Conservation (phyloP, 2,888 invertebrate species). For the Chaitophorus viminalis region DNA sequence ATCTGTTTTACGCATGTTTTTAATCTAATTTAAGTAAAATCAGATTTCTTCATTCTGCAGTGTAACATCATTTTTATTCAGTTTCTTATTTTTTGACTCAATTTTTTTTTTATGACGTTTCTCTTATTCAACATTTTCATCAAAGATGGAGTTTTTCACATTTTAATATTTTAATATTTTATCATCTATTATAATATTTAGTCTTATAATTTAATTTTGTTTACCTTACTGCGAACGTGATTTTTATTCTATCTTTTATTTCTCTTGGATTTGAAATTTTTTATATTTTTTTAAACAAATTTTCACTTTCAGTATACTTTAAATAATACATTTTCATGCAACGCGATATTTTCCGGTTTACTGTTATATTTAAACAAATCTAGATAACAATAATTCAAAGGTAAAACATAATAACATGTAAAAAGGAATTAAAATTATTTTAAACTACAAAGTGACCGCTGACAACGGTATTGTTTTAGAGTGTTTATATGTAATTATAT, state of each 20-base stretch:
- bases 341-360: neutral
- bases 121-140: neutral
- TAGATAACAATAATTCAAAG: neutral
- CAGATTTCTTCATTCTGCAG: neutral
- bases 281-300: conserved; percentile 17
- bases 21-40: neutral
- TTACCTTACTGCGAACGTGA: neutral
- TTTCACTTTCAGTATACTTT: neutral
- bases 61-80: neutral
- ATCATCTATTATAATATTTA: neutral
- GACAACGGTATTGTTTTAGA: neutral
- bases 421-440: conserved; percentile 8
- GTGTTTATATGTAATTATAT: neutral
- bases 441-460: neutral
- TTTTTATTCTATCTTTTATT: neutral
- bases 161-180: neutral
- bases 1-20: neutral
- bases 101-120: neutral
- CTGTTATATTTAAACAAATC: neutral
- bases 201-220: neutral
- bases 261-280: neutral
- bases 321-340: conserved; percentile 9
- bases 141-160: neutral
- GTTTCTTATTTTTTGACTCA: neutral
- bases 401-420: neutral